Evolutionary conservation across 2,113 vertebrate species (phyloP), one percentile per base, ranked within the genome.

Genomic region (Scophthalmus maximus): DNA sequence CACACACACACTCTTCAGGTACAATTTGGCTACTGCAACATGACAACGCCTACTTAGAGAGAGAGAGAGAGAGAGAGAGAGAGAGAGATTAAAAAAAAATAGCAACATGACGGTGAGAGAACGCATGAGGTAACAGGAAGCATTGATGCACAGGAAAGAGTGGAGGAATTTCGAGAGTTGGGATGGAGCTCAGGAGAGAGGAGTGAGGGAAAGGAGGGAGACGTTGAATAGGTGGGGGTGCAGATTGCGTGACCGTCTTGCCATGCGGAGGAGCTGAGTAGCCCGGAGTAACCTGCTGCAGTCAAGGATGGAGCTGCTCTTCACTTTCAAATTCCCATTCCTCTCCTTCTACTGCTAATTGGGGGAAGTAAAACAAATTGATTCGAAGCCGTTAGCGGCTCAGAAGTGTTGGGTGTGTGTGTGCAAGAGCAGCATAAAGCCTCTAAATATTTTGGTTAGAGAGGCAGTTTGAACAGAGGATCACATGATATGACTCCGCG

Each of bases 241-340:
- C 22, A 15, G 69, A 55, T 36, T 42, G 60, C 20, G 49, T 80
- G 76, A 65, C 64, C 40, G 56, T 22, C n/a, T 32, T 68, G 22
- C 46, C 40, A 40, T 6, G 8, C 77, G 53, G 66, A 60, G 61
- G 64, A 59, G 77, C 42, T 25, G 47, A 75, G 40, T 62, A 55
- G 46, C 68, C 83, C 69, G 27, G 49, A 51, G 73, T 82, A 82
- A 84, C 84, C 78, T 80, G 60, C 66, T 67, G 53, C 10, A 32
- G 59, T 70, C 68, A 67, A 26, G n/a, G 15, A 67, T 47, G 14
- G 5, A 38, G 60, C 32, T 40, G 27, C 52, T 58, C 51, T 27
- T 55, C 23, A 11, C 12, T 63, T 74, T 68, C 26, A 29, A 53
- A 83, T 57, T 57, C 23, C 22, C 23, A 59, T 23, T 14, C 27